Conservation (phyloP, 2,113 vertebrate species). For the Cyprinodon tularosa region DNA sequence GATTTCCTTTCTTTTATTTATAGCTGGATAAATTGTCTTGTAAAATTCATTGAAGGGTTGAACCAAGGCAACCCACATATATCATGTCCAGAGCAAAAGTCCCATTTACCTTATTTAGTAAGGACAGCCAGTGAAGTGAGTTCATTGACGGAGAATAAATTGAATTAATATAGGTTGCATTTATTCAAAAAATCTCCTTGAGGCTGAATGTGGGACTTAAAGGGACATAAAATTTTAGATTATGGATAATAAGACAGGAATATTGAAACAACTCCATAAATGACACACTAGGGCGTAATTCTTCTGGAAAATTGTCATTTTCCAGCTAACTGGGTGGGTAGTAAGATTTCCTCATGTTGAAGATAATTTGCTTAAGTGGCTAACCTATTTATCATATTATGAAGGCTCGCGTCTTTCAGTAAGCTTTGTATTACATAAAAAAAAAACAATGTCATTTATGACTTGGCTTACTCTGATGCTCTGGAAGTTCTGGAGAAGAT, state of each 20-base stretch:
- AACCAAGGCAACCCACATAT: slow-evolving; percentile 54
- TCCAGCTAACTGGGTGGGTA: slow-evolving; percentile 2
- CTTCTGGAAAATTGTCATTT: slow-evolving; percentile 41
- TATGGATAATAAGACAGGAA: slow-evolving; percentile 61
- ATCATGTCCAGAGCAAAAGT: slow-evolving; percentile 49
- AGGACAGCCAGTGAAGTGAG: slow-evolving; percentile 66
- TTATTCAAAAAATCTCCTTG: slow-evolving; percentile 55
- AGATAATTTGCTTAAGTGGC: slow-evolving; percentile 10
- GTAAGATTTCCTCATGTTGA: slow-evolving; percentile 4
- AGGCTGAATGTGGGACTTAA: slow-evolving; percentile 55
- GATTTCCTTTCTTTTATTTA: neutral
- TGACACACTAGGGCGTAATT: slow-evolving; percentile 49
- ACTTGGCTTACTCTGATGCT: neutral
- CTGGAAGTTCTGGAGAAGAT: slow-evolving; percentile 26
- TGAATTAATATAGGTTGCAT: slow-evolving; percentile 64
- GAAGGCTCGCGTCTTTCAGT: slow-evolving; percentile 11
- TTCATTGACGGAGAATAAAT: slow-evolving; percentile 65
- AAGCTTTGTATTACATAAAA: neutral
- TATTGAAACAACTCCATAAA: slow-evolving; percentile 64
- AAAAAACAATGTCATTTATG: neutral
- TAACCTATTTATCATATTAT: slow-evolving; percentile 28
- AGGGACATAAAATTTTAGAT: slow-evolving; percentile 30
- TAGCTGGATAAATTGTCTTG: slow-evolving; percentile 15
- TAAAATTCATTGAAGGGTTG: slow-evolving; percentile 41
- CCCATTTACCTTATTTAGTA: slow-evolving; percentile 68